These are phyloP conservation scores for Ophthalmolycus amberensis DNA, from an alignment of 2,113 vertebrate genomes.

Conservation along the genomic window DNA sequence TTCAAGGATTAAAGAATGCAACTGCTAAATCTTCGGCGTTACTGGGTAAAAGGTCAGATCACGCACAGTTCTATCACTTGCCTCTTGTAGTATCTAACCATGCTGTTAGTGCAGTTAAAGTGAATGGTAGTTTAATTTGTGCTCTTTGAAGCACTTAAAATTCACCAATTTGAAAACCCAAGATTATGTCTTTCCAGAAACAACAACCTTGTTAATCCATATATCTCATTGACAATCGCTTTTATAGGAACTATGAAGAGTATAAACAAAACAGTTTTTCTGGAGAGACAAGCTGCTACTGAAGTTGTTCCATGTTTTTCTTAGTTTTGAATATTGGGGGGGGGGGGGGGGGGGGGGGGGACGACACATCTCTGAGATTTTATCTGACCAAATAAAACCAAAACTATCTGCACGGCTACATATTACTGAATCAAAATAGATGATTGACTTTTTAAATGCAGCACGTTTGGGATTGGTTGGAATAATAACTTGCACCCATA, in stretches of 20 bases:
- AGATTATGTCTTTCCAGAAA: not conserved
- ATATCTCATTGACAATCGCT: not conserved
- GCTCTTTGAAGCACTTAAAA: not conserved
- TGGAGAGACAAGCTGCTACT: not conserved
- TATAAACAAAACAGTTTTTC: not conserved
- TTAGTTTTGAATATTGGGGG: not conserved
- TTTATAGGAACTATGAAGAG: not conserved
- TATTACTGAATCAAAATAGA: not conserved
- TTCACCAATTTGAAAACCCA: not conserved
- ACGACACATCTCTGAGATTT: not conserved
- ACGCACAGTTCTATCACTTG: not conserved
- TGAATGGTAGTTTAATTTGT: not conserved
- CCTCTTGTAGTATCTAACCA: not conserved
- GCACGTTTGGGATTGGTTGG: not conserved
- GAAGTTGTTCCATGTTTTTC: not conserved
- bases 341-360: too few relatives aligned
- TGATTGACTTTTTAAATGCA: not conserved
- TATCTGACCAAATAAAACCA: not conserved
- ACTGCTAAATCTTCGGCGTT: not conserved
- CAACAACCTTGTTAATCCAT: not conserved
- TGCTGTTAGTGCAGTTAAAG: not conserved
- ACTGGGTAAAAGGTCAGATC: not conserved
- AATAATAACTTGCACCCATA: conserved; percentile 63
- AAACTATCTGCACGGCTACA: not conserved
- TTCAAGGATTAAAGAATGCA: not conserved